Conservation (phyloP, 2,888 invertebrate species). For the Dryocosmus kuriphilus region DNA sequence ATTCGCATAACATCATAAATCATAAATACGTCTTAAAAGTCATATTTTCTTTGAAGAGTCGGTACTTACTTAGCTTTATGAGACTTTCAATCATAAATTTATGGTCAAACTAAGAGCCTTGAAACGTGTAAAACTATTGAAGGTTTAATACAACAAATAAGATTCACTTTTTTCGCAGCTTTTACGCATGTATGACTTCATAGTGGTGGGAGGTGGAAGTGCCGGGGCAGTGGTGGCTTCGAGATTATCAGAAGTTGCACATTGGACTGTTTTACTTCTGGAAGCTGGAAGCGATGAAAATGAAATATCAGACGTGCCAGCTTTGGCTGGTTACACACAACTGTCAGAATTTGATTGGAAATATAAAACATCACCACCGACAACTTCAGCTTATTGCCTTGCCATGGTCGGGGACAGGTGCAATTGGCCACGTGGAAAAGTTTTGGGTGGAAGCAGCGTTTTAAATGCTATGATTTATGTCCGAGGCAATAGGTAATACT, state of each 20-base stretch:
- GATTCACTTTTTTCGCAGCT: conserved; percentile 79
- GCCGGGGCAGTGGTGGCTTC: conserved; percentile 95
- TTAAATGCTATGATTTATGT: conserved; percentile 96
- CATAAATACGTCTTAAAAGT: not conserved
- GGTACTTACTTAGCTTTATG: not conserved
- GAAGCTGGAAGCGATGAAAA: conserved; percentile 94
- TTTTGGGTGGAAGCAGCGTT: conserved; percentile 91
- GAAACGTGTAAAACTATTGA: not conserved
- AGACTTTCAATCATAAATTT: conserved; percentile 12
- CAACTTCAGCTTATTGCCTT: conserved; percentile 89
- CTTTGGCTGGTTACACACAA: conserved; percentile 90
- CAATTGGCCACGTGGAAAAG: conserved; percentile 96
- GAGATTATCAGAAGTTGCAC: conserved; percentile 87
- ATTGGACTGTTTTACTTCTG: conserved; percentile 90
- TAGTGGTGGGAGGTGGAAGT: conserved; percentile 92
- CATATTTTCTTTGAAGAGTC: conserved; percentile 1
- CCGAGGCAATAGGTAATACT: conserved; percentile 86
- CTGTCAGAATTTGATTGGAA: conserved; percentile 94
- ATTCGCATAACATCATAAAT: not conserved
- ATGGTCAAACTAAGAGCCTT: not conserved
- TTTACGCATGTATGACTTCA: conserved; percentile 89
- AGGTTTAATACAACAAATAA: not conserved
- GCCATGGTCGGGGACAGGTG: conserved; percentile 93
- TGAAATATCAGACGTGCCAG: conserved; percentile 92
- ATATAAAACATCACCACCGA: conserved; percentile 90